Conservation (phyloP, 2,888 invertebrate species). For the Oscheius myriophilus region DNA sequence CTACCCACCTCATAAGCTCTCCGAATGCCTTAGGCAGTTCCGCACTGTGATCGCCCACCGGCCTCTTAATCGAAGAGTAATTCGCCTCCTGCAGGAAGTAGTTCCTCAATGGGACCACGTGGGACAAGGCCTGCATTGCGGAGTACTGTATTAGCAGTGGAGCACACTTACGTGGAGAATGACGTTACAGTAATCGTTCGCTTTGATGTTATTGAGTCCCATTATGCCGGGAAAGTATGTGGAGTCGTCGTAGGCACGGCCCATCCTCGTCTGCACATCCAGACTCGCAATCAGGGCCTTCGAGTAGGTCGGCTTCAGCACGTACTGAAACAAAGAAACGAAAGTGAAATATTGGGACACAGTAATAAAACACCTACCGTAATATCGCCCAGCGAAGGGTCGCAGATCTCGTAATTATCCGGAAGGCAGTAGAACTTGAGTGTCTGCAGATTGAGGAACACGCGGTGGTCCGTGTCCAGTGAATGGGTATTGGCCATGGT, state of each 20-base stretch:
- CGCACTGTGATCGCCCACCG: slow-evolving; percentile 93
- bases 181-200: slow-evolving; percentile 99
- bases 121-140: slow-evolving; percentile 83
- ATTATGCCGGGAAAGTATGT: slow-evolving; percentile 92
- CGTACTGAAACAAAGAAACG: slow-evolving; percentile 77
- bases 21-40: slow-evolving; percentile 81
- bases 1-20: slow-evolving; percentile 39
- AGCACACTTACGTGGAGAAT: slow-evolving; percentile 82
- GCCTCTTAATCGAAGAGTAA: slow-evolving; percentile 84
- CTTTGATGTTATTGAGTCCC: slow-evolving; percentile 98
- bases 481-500: slow-evolving; percentile 99
- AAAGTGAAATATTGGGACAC: neutral
- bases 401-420: slow-evolving; percentile 98
- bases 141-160: neutral
- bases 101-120: slow-evolving; percentile 91
- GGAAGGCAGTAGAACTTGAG: slow-evolving; percentile 97
- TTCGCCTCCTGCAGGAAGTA: slow-evolving; percentile 93
- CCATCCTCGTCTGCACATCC: slow-evolving; percentile 79
- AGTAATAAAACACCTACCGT: slow-evolving; percentile 72
- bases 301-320: slow-evolving; percentile 94
- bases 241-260: slow-evolving; percentile 89
- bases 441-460: slow-evolving; percentile 90
- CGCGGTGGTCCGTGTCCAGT: slow-evolving; percentile 96
- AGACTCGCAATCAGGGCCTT: slow-evolving; percentile 80
- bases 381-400: slow-evolving; percentile 94